phyloP scores from a whole-genome alignment of 2,797 vertebrate genomes.

The Cryptoblepharus egeriae region DNA sequence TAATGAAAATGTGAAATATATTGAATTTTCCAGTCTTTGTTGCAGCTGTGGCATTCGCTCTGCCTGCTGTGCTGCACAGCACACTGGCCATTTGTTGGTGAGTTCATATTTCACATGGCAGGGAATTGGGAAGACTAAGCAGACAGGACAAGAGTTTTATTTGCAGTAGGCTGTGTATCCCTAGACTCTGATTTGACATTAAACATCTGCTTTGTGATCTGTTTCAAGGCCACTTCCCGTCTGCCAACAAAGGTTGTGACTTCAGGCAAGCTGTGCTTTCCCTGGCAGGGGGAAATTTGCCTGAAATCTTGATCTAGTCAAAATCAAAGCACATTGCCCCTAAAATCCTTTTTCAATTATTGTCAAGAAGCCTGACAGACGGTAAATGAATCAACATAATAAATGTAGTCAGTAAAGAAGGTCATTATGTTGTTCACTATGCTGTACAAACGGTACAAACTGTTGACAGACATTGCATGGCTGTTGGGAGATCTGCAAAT shows the following conservation, averaged over 20 bases:
- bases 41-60: conserved; percentile 70
- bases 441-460: not conserved
- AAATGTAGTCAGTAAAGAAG: conserved; percentile 59
- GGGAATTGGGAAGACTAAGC: conserved; percentile 79
- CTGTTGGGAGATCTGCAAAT: not conserved
- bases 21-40: conserved; percentile 62
- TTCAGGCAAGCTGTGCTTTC: conserved; percentile 77
- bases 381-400: conserved; percentile 62
- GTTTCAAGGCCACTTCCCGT: conserved; percentile 78
- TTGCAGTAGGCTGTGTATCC: conserved; percentile 76
- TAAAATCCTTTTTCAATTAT: conserved; percentile 75
- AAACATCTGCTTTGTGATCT: conserved; percentile 81
- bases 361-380: conserved; percentile 66
- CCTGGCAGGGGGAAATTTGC: conserved; percentile 66
- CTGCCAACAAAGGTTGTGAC: conserved; percentile 76
- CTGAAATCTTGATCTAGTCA: conserved; percentile 76
- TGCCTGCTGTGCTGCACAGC: conserved; percentile 68
- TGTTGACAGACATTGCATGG: conserved; percentile 28
- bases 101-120: conserved; percentile 80
- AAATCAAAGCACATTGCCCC: conserved; percentile 74
- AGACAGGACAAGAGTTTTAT: conserved; percentile 79
- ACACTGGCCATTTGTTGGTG: conserved; percentile 75
- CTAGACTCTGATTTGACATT: conserved; percentile 80
- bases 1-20: conserved; percentile 69
- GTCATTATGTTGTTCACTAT: not conserved